Evolutionary conservation across 2,888 invertebrate genomes (phyloP).

Genomic region (Stenurella melanura): DNA sequence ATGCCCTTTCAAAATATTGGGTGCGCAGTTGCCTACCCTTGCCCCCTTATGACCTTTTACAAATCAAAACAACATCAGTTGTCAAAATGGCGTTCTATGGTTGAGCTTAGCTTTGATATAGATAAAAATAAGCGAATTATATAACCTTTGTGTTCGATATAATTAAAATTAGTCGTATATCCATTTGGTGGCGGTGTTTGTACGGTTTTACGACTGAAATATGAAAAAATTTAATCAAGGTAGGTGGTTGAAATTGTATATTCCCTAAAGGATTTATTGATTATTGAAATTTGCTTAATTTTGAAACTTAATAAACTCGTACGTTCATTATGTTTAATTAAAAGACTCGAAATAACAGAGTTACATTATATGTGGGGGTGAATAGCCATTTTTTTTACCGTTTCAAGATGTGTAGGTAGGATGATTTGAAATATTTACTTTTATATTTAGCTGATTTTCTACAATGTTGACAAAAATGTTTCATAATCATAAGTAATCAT

Average conservation of each 20-base stretch:
- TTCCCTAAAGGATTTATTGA: neutral
- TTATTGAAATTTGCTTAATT: conserved; percentile 4
- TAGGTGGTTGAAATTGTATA: conserved; percentile 2
- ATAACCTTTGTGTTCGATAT: neutral
- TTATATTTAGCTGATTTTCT: no score
- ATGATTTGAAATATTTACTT: no score
- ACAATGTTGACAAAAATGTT: no score
- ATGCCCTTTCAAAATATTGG: no score
- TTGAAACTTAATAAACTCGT: neutral
- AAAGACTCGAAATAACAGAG: neutral
- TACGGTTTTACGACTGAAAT: neutral
- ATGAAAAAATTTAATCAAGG: conserved; percentile 3
- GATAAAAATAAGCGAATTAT: neutral
- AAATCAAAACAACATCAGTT: no score
- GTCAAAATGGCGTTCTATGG: neutral
- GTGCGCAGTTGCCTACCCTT: no score
- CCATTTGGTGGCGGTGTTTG: neutral
- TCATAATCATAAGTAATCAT: no score
- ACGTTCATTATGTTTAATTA: conserved; percentile 5
- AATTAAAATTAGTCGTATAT: neutral
- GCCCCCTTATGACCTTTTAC: no score
- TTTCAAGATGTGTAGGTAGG: no score
- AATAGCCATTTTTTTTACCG: no score
- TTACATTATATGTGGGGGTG: no score
- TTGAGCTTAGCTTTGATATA: neutral